Evolutionary conservation across 2,888 invertebrate genomes (phyloP).

Genomic region (Dascillus cervinus): DNA sequence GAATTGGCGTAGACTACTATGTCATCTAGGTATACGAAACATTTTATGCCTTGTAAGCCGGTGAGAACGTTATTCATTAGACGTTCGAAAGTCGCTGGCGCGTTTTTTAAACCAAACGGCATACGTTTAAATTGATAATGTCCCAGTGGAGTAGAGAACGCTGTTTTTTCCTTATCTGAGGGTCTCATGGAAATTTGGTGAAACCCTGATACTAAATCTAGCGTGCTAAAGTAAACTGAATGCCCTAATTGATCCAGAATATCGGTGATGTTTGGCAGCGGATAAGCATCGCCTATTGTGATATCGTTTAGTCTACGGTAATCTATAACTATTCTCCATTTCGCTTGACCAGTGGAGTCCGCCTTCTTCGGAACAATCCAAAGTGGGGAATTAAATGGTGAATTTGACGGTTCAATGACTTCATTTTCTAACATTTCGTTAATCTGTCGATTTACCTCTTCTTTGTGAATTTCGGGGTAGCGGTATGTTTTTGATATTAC

Average conservation of each 20-base stretch:
- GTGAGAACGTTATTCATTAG: background rate
- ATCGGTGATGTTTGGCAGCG: too few relatives aligned
- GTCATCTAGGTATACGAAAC: constrained; percentile 1
- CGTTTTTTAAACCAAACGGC: constrained; percentile 2
- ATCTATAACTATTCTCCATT: too few relatives aligned
- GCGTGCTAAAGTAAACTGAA: too few relatives aligned
- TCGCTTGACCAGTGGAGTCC: constrained; percentile 1
- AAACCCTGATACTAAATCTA: too few relatives aligned
- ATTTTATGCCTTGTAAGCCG: constrained; percentile 3
- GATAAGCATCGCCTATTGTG: too few relatives aligned
- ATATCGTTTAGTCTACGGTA: too few relatives aligned
- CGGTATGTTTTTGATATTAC: constrained; percentile 4
- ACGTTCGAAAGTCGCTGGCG: constrained; percentile 1
- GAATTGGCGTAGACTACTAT: background rate
- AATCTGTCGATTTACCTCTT: constrained; percentile 2
- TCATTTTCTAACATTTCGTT: constrained; percentile 2
- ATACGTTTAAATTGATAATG: constrained; percentile 1
- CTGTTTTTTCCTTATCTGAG: constrained; percentile 1
- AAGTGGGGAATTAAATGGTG: too few relatives aligned
- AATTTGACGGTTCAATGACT: constrained; percentile 1
- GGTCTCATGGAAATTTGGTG: too few relatives aligned
- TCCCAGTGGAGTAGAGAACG: background rate
- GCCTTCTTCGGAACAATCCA: constrained; percentile 2
- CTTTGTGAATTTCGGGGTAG: constrained; percentile 1
- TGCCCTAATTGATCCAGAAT: too few relatives aligned